These are phyloP conservation scores for Neogobius melanostomus DNA, from an alignment of 2,113 vertebrate species.

Conservation along the genomic window DNA sequence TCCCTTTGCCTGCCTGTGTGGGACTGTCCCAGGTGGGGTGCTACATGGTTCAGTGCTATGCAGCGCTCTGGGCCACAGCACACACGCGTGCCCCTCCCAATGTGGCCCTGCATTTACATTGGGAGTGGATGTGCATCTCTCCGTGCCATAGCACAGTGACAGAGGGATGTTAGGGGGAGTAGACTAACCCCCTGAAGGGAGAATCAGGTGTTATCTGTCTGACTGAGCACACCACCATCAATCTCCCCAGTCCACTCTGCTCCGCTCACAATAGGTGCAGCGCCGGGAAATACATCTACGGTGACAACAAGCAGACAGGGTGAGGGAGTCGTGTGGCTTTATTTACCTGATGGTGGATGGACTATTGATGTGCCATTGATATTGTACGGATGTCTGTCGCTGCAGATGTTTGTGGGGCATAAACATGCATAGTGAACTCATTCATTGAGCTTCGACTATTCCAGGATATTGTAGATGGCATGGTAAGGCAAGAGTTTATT, in stretches of 20 bases:
- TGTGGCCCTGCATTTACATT: constrained; percentile 74
- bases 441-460: too few species aligned
- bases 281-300: constrained; percentile 55
- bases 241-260: constrained; percentile 68
- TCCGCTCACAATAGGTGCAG: constrained; percentile 64
- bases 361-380: constrained; percentile 28
- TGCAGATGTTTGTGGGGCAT: too few species aligned
- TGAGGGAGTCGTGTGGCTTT: constrained; percentile 35
- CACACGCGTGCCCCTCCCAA: constrained; percentile 72
- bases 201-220: constrained; percentile 78
- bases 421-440: too few species aligned
- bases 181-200: constrained; percentile 68
- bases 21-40: constrained; percentile 70
- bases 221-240: constrained; percentile 75
- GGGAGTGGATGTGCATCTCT: constrained; percentile 70
- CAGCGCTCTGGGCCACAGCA: constrained; percentile 65
- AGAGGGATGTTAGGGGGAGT: constrained; percentile 41
- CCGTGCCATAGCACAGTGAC: constrained; percentile 36
- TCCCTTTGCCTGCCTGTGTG: constrained; percentile 57
- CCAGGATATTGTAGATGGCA: too few species aligned
- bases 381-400: too few species aligned
- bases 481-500: too few species aligned
- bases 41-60: constrained; percentile 72
- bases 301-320: constrained; percentile 46
- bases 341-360: constrained; percentile 34